These are phyloP conservation scores for Xestia ashworthii DNA, from an alignment of 2,888 invertebrate species.

Conservation along the genomic window DNA sequence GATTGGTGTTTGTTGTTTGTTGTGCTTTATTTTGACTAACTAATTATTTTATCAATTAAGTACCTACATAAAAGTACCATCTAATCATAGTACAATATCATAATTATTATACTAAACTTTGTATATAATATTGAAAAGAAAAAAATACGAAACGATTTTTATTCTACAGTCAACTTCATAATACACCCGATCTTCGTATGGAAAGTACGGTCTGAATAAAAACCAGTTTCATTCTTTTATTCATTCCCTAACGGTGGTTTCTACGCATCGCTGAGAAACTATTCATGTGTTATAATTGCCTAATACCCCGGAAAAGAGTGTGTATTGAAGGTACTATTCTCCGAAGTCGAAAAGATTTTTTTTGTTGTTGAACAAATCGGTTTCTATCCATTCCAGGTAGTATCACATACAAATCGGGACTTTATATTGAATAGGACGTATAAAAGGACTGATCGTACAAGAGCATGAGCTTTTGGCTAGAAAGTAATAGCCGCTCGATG, in stretches of 20 bases:
- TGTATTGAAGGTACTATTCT: not conserved
- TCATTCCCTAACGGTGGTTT: conserved; percentile 6
- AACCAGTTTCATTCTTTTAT: conserved; percentile 14
- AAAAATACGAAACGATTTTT: not conserved
- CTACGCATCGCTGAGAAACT: conserved; percentile 19
- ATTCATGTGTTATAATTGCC: conserved; percentile 30
- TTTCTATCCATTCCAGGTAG: not conserved
- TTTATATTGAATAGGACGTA: not conserved
- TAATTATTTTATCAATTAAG: no score
- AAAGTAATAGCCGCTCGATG: no score
- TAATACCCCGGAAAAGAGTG: conserved; percentile 17
- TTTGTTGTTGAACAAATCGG: not conserved
- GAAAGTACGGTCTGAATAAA: conserved; percentile 27
- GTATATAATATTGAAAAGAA: not conserved
- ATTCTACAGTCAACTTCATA: not conserved
- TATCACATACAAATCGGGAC: not conserved
- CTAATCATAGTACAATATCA: no score
- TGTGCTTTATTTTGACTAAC: no score
- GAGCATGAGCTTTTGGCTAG: no score
- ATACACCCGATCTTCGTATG: not conserved
- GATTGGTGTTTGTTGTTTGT: no score
- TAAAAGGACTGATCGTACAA: no score
- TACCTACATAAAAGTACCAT: no score
- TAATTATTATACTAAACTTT: not conserved
- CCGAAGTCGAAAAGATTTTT: not conserved